Conservation (phyloP, 1,140 invertebrate genomes). For the Hesperophylax magnus region DNA sequence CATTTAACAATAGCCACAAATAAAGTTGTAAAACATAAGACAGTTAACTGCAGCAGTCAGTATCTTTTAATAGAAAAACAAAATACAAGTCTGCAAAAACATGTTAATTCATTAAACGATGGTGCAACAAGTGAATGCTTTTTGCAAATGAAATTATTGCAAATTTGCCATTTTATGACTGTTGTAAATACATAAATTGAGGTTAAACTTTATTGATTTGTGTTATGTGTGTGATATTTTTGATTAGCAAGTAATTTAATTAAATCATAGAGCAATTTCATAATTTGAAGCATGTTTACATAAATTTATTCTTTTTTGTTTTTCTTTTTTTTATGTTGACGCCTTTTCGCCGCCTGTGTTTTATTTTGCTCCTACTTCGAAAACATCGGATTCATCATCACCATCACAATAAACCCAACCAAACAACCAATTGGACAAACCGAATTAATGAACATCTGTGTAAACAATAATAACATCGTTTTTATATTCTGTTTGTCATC, state of each 20-base stretch:
- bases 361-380: constrained; percentile 32
- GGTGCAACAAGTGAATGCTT: too few species aligned
- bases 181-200: too few species aligned
- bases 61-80: too few species aligned
- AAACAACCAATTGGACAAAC: constrained; percentile 2
- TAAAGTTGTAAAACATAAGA: too few species aligned
- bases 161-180: too few species aligned
- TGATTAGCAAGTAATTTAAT: not conserved
- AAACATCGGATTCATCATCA: not conserved
- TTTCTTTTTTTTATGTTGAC: constrained; percentile 53
- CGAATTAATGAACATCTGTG: not conserved
- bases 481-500: constrained; percentile 8
- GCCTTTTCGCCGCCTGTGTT: constrained; percentile 39
- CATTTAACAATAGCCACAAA: too few species aligned
- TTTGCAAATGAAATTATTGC: too few species aligned
- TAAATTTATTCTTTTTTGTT: constrained; percentile 38
- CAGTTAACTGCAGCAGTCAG: too few species aligned
- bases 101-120: too few species aligned
- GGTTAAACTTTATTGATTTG: not conserved
- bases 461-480: not conserved
- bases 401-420: too few species aligned
- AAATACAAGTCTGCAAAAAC: too few species aligned
- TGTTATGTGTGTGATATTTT: constrained; percentile 13
- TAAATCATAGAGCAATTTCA: not conserved
- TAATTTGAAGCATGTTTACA: constrained; percentile 28